Evolutionary conservation across 64 coral and sea anemone species (phyloP).

Genomic region (Pocillopora verrucosa): DNA sequence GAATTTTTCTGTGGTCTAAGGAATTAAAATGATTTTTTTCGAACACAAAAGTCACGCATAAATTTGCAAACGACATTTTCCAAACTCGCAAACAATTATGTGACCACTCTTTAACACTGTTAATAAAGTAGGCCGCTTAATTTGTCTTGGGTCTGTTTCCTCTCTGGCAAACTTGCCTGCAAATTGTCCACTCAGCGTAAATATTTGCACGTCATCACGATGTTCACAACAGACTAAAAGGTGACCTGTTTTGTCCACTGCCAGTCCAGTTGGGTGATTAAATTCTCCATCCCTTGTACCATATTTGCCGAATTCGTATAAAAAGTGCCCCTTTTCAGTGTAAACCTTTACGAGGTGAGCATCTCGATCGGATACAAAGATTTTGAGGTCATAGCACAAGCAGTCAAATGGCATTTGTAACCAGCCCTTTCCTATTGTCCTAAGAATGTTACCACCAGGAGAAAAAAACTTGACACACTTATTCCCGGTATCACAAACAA

Average conservation of each 20-base stretch:
- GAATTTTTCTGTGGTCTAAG: not conserved
- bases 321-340: not conserved
- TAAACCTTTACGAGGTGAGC: not conserved
- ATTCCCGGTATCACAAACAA: conserved; percentile 2
- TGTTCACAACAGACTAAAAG: conserved; percentile 11
- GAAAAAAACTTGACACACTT: not conserved
- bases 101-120: not conserved
- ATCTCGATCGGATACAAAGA: conserved; percentile 2
- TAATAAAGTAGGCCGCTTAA: not conserved
- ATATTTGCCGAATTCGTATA: not conserved
- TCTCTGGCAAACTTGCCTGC: conserved; percentile 3
- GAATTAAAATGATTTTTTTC: not conserved
- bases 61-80: not conserved
- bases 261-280: conserved; percentile 11
- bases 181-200: conserved; percentile 23
- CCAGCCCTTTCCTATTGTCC: not conserved
- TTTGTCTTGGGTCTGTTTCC: not conserved
- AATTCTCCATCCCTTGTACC: not conserved
- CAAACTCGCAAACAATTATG: conserved; percentile 14
- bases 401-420: not conserved
- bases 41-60: not conserved
- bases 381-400: not conserved
- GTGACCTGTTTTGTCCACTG: conserved; percentile 39
- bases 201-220: not conserved
- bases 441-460: not conserved